Evolutionary conservation across 2,888 invertebrate genomes (phyloP).

Genomic region (Ariolimax columbianus): DNA sequence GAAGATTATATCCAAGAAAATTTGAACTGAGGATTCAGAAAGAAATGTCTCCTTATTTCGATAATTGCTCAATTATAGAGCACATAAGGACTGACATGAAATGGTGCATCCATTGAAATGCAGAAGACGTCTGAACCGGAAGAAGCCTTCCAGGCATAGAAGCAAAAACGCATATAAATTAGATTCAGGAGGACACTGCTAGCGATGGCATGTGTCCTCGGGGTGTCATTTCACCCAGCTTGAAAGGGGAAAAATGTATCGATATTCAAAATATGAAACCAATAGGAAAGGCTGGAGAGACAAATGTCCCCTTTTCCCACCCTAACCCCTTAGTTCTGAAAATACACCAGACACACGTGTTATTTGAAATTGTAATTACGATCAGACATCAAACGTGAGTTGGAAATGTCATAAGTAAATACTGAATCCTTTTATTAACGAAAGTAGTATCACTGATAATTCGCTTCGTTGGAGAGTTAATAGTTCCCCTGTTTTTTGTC

Average conservation of each 20-base stretch:
- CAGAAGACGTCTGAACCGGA: neutral
- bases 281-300: neutral
- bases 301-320: no score
- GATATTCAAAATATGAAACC: conserved; percentile 18
- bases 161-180: conserved; percentile 9
- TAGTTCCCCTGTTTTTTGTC: neutral
- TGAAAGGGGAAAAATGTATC: neutral
- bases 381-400: neutral
- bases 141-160: conserved; percentile 13
- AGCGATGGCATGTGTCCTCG: neutral
- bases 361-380: neutral
- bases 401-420: neutral
- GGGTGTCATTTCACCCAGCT: conserved; percentile 24
- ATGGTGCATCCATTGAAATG: conserved; percentile 11
- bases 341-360: neutral
- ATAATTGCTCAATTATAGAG: conserved; percentile 38
- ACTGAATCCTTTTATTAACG: neutral
- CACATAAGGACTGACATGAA: conserved; percentile 12
- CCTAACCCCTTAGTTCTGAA: neutral
- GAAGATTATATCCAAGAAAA: conserved; percentile 4
- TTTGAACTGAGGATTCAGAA: neutral
- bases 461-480: neutral
- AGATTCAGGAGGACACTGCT: neutral
- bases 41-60: conserved; percentile 19
- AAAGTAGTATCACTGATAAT: conserved; percentile 4